Percentiles rank a stretch among this genome's conserved stretches.
Evolutionary conservation across 2,797 vertebrate species (phyloP).

Genomic region (Pseudopleuronectes americanus): DNA sequence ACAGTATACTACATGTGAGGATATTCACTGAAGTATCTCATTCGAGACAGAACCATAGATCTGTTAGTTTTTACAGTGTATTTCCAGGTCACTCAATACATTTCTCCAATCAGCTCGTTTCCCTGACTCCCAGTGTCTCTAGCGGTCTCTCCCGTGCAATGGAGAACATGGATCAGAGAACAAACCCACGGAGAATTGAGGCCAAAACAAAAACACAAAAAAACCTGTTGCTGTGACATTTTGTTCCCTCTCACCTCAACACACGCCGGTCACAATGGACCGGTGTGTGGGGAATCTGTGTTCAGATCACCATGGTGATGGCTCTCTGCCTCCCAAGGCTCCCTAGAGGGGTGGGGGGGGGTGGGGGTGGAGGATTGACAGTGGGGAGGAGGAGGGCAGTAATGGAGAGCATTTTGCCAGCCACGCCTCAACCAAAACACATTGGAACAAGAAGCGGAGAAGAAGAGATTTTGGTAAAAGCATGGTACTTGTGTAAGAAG

Average conservation of each 20-base stretch:
- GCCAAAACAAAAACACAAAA: constrained; percentile 84
- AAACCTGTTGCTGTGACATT: constrained; percentile 88
- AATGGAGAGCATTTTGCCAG: constrained; percentile 74
- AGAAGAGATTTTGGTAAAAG: constrained; percentile 56
- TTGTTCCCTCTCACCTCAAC: constrained; percentile 85
- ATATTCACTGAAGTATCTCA: background rate
- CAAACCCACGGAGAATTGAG: constrained; percentile 76
- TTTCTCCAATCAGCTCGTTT: constrained; percentile 58
- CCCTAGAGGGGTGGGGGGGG: constrained; percentile 70
- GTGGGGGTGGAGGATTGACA: constrained; percentile 53
- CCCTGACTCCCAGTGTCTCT: constrained; percentile 48
- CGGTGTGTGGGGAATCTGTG: constrained; percentile 80
- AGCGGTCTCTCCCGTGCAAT: constrained; percentile 56
- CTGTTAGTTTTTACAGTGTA: constrained; percentile 37
- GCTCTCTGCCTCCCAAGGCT: constrained; percentile 82
- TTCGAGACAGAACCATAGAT: background rate
- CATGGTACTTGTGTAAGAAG: constrained; percentile 41
- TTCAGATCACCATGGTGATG: constrained; percentile 87
- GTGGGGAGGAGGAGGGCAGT: constrained; percentile 39
- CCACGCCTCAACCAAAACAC: constrained; percentile 63
- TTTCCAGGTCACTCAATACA: constrained; percentile 51
- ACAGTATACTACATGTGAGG: background rate
- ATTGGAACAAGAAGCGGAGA: constrained; percentile 25
- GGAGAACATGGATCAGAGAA: constrained; percentile 73
- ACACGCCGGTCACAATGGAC: constrained; percentile 84